phyloP scores from a whole-genome alignment of 2,888 invertebrate species.

The Cordilura impudica region DNA sequence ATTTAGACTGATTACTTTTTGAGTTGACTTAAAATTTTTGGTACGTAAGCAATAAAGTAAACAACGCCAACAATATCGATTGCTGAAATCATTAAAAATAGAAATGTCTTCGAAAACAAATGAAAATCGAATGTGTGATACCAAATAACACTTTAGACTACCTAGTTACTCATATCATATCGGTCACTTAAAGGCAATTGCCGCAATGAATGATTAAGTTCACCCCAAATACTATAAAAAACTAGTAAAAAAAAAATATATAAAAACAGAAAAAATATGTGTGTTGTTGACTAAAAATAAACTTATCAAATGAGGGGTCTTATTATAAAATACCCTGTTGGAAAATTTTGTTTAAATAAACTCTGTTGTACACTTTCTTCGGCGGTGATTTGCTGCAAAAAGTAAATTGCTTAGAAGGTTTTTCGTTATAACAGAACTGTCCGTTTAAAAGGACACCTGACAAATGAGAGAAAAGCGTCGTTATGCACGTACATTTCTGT shows the following conservation, averaged over 20 bases:
- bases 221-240: neutral
- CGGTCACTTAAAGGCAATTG: slow-evolving; percentile 10
- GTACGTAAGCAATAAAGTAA: neutral
- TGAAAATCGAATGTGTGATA: neutral
- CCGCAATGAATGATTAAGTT: slow-evolving; percentile 10
- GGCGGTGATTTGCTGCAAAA: neutral
- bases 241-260: neutral
- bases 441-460: no score
- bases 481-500: no score
- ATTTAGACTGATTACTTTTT: slow-evolving; percentile 45
- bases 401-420: no score
- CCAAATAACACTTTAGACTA: neutral
- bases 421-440: no score
- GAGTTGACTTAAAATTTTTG: slow-evolving; percentile 9
- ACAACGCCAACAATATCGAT: neutral
- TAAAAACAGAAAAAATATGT: neutral
- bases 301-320: neutral
- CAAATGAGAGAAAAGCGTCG: no score
- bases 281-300: neutral
- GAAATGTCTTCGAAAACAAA: neutral
- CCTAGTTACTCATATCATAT: slow-evolving; percentile 19
- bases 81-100: neutral
- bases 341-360: neutral
- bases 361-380: no score
- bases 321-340: neutral